Base-by-base conservation (phyloP, 2,797 vertebrate species). In the Rallus crepitans region DNA sequence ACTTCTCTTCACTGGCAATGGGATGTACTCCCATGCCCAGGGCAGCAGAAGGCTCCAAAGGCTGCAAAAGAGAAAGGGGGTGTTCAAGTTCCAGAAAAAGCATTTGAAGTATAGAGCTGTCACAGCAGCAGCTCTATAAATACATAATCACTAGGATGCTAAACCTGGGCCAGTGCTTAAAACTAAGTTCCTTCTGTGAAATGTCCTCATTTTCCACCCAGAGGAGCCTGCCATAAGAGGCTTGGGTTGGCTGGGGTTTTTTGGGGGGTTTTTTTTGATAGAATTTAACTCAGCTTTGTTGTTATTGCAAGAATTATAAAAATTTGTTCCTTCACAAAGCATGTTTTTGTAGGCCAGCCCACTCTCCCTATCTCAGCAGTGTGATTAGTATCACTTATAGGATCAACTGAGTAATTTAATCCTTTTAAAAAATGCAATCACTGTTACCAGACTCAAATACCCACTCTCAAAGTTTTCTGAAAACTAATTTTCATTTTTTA, bases 1-100 rank as follows among this genome's bases (percentile, higher is more conserved):
- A 90, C 76, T 99, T 99, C 75, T 98, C 96, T 68, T 96, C 97
- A 4, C 70, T 91, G 24, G 81, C 78, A 42, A 59, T 92, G 50
- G 88, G 77, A 42, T 64, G 85, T 33, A 52, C 71, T 28, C 68
- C 77, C 18, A 48, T 15, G 8, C 72, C 94, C 82, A 92, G 89
- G 24, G 90, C 37, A 47, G 48, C 11, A 78, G 97, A 82, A 31
- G 89, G 72, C 82, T 97, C 97, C 83, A 98, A 75, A 50, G 90
- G 94, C 98, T 98, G 61, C 10, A 71, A 40, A 68, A 79, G 39
- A 45, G 97, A 77, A 20, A 14, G 15, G 13, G 9, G 6, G 11
- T 60, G 28, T 15, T 87, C 9, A 13, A 63, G 48, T 63, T 71
- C 6, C 64, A 65, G 30, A 47, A 37, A 82, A 78, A 33, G 0